Evolutionary conservation across 2,113 vertebrate genomes (phyloP), one percentile per base, ranked within the genome.

Genomic region (Poecilia latipinna): DNA sequence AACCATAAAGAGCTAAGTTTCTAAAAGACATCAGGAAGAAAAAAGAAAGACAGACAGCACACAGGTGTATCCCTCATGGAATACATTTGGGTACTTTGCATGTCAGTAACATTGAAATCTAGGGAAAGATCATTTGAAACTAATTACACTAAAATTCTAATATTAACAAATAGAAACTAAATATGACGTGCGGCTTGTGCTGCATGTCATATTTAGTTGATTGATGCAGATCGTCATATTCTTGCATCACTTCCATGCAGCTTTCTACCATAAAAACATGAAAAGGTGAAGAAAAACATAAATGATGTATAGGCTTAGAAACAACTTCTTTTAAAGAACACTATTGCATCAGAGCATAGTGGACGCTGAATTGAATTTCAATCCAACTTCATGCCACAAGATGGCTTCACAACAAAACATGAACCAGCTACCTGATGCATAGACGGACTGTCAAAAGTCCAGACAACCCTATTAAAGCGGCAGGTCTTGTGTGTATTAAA

Each of bases 221-320:
- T 57, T 57, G 51, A 57, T 57, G 7, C 51, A n/a, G 22, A 57
- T 57, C 24, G 5, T 22, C 22, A 22, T 54, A 7, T n/a, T 57
- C 51, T 57, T 57, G 51, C 51, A 57, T 57, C 51, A 57, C 51
- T 57, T 57, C 24, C 51, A n/a, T 57, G 51, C 51, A 10, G 51
- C 51, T 24, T 57, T 57, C 51, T 57, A n/a, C 51, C 51, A n/a
- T 51, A 3, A 57, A 57, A 57, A 57, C 51, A 57, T 57, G 51
- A 57, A 57, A 57, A 57, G 51, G 51, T 57, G 51, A 57, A 57
- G 51, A 57, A 57, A 54, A 57, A 57, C n/a, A 57, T 57, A 24
- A 57, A 57, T 57, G 19, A 57, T 57, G 51, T 57, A 57, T 57
- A 57, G 22, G 51, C 51, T n/a, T 19, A 57, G 51, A 51, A 51